Evolutionary conservation across 2,888 invertebrate genomes (phyloP).

Genomic region (Drosophila buzzatii): DNA sequence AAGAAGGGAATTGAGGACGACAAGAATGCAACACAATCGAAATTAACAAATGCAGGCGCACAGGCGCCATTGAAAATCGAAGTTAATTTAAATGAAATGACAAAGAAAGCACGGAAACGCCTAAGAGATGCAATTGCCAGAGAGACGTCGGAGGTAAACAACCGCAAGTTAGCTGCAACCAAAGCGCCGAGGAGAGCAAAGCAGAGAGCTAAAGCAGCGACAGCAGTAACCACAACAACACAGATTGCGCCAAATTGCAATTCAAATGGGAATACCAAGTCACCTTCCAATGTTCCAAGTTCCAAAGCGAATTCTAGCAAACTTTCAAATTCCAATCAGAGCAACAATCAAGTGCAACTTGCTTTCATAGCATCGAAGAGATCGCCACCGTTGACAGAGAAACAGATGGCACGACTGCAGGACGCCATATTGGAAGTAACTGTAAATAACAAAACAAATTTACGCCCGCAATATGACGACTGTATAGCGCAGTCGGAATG

Average conservation of each 20-base stretch:
- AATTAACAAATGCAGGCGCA: background rate
- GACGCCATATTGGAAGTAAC: conserved; percentile 13
- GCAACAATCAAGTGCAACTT: background rate
- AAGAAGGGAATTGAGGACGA: background rate
- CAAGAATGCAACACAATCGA: background rate
- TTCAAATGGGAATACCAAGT: background rate
- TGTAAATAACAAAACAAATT: background rate
- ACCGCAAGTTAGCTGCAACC: background rate
- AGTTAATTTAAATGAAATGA: background rate
- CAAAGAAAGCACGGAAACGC: background rate
- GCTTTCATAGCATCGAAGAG: conserved; percentile 4
- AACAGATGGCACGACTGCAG: background rate
- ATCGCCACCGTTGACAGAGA: background rate
- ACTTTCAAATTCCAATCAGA: background rate
- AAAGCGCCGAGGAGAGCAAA: background rate
- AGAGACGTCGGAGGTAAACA: background rate
- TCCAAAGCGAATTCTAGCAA: background rate
- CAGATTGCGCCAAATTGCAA: background rate
- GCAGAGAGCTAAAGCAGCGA: background rate
- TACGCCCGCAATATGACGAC: conserved; percentile 2
- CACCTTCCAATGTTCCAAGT: background rate
- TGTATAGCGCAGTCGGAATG: conserved; percentile 4
- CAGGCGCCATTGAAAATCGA: background rate
- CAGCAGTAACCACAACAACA: background rate
- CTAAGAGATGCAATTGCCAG: background rate